phyloP scores from a whole-genome alignment of 1,140 invertebrate species.

The Rhynchophorus ferrugineus region DNA sequence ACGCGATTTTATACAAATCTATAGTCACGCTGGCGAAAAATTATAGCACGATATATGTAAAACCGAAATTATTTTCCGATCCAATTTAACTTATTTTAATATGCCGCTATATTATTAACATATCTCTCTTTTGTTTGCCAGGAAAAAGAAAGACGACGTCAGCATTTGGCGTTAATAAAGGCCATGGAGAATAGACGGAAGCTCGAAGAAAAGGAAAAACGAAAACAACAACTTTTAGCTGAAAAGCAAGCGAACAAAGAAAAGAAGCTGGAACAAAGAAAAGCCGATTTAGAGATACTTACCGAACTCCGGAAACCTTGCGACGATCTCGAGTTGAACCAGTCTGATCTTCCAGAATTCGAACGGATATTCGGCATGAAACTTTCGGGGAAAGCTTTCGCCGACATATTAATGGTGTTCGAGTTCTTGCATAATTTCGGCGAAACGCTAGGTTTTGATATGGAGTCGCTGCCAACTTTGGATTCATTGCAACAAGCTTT shows the following conservation, averaged over 20 bases:
- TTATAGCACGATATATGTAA: too few species aligned
- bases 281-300: constrained; percentile 77
- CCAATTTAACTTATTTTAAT: too few species aligned
- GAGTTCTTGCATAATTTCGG: constrained; percentile 96
- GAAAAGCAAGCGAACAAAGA: constrained; percentile 75
- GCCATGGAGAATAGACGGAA: constrained; percentile 77
- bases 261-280: constrained; percentile 72
- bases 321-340: constrained; percentile 74
- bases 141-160: constrained; percentile 84
- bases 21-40: too few species aligned
- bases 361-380: constrained; percentile 74
- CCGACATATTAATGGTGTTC: constrained; percentile 86
- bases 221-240: constrained; percentile 68
- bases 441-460: constrained; percentile 85
- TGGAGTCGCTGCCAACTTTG: constrained; percentile 78
- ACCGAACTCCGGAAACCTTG: constrained; percentile 77
- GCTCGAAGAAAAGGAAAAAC: constrained; percentile 81
- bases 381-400: constrained; percentile 79
- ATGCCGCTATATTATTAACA: too few species aligned
- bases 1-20: too few species aligned
- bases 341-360: constrained; percentile 65
- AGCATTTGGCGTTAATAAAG: constrained; percentile 82
- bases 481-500: constrained; percentile 80
- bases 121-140: constrained; percentile 38
- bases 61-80: too few species aligned